These are phyloP conservation scores for Lymantria dispar DNA, from an alignment of 2,888 invertebrate species.

Conservation along the genomic window DNA sequence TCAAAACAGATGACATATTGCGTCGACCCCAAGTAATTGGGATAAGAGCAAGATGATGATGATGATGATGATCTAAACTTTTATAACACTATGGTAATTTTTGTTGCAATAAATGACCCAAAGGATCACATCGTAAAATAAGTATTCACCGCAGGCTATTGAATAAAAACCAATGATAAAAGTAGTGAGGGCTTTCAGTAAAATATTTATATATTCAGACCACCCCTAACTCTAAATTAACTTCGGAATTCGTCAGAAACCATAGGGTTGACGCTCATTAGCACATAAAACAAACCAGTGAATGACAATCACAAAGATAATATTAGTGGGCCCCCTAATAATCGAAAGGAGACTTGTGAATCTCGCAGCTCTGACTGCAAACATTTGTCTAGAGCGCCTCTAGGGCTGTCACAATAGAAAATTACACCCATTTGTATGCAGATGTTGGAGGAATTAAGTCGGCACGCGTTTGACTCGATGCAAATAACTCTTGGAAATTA, in stretches of 20 bases:
- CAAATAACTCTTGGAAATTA: slow-evolving; percentile 76
- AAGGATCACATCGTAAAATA: background rate
- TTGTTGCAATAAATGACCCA: too few relatives aligned
- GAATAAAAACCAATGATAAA: slow-evolving; percentile 26
- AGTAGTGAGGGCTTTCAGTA: slow-evolving; percentile 32
- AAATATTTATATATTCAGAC: slow-evolving; percentile 50
- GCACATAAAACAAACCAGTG: slow-evolving; percentile 46
- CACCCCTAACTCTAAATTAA: slow-evolving; percentile 44
- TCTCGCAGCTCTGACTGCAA: slow-evolving; percentile 48
- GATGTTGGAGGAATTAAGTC: slow-evolving; percentile 62
- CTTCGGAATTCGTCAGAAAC: slow-evolving; percentile 48
- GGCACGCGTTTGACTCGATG: slow-evolving; percentile 60
- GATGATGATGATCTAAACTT: too few relatives aligned
- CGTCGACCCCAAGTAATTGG: too few relatives aligned
- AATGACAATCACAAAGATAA: slow-evolving; percentile 32
- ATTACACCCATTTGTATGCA: slow-evolving; percentile 79
- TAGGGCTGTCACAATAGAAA: slow-evolving; percentile 71
- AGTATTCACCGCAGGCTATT: slow-evolving; percentile 35
- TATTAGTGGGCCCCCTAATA: slow-evolving; percentile 27
- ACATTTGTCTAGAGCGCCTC: slow-evolving; percentile 60
- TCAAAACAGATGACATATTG: too few relatives aligned
- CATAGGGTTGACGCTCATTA: slow-evolving; percentile 48
- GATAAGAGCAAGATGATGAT: too few relatives aligned
- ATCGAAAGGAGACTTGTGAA: slow-evolving; percentile 19
- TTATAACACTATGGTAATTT: too few relatives aligned